Evolutionary conservation across 53 echinoderm and acorn worm genomes (phyloP).

Genomic region (Zoroaster sp.): DNA sequence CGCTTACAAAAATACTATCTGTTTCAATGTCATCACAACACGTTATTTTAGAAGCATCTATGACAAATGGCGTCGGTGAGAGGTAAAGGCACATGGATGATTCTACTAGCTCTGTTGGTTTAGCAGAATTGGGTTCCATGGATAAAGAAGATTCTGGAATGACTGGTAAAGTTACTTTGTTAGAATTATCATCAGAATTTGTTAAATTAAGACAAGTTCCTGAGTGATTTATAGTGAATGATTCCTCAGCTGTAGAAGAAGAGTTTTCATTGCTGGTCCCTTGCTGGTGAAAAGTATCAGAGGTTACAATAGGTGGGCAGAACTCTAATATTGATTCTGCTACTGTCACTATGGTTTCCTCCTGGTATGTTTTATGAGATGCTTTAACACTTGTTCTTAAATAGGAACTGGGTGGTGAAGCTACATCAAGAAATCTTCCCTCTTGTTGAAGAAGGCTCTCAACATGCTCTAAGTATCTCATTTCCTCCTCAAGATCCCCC

Average conservation of each 20-base stretch:
- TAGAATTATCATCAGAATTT: background rate
- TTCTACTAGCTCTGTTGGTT: slow-evolving; percentile 8
- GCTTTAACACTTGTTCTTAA: background rate
- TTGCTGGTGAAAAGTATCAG: background rate
- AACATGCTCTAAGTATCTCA: slow-evolving; percentile 36
- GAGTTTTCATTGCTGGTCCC: background rate
- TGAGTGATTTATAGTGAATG: slow-evolving; percentile 12
- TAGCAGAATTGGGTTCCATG: background rate
- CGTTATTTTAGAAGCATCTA: background rate
- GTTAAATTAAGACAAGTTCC: background rate
- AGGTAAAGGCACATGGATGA: slow-evolving; percentile 48
- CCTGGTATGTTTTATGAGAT: background rate
- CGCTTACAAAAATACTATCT: background rate
- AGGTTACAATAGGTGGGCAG: background rate
- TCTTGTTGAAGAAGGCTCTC: slow-evolving; percentile 23
- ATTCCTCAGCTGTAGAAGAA: background rate
- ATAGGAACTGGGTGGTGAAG: background rate
- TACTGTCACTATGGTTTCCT: slow-evolving; percentile 7
- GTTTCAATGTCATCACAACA: background rate
- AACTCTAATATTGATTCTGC: background rate
- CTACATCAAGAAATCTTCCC: slow-evolving; percentile 36
- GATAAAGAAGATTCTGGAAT: slow-evolving; percentile 14
- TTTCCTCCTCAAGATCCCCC: slow-evolving; percentile 43
- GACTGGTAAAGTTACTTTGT: background rate
- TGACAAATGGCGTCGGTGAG: slow-evolving; percentile 26